phyloP scores from a whole-genome alignment of 2,797 vertebrate species.

The Sebastes glaucus region DNA sequence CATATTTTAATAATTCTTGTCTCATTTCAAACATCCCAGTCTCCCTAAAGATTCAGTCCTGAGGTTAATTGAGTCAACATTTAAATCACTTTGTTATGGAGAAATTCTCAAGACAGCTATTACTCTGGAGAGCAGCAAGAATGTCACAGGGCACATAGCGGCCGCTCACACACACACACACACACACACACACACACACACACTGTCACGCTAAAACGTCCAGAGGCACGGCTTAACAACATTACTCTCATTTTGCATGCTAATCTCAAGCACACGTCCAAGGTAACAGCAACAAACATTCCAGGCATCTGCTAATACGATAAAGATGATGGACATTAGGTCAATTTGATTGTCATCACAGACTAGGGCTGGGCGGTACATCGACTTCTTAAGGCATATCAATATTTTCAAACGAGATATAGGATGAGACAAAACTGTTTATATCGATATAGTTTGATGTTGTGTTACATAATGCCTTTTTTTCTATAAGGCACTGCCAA shows the following conservation, averaged over 20 bases:
- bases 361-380: no score
- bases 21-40: constrained; percentile 21
- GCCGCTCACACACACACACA: background rate
- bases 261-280: background rate
- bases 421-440: no score
- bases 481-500: no score
- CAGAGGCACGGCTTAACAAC: background rate
- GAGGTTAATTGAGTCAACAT: constrained; percentile 39
- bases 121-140: constrained; percentile 9
- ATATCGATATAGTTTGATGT: no score
- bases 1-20: constrained; percentile 36
- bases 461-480: no score
- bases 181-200: background rate
- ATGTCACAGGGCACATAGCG: constrained; percentile 18
- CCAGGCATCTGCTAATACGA: background rate
- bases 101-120: constrained; percentile 22
- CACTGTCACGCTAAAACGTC: background rate
- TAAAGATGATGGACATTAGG: background rate
- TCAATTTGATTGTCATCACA: background rate
- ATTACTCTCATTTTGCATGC: background rate
- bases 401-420: no score
- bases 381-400: no score
- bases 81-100: constrained; percentile 31
- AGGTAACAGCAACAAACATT: background rate
- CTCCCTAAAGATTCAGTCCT: background rate